Conservation (phyloP, 2,113 vertebrate species). For the Colius striatus region DNA sequence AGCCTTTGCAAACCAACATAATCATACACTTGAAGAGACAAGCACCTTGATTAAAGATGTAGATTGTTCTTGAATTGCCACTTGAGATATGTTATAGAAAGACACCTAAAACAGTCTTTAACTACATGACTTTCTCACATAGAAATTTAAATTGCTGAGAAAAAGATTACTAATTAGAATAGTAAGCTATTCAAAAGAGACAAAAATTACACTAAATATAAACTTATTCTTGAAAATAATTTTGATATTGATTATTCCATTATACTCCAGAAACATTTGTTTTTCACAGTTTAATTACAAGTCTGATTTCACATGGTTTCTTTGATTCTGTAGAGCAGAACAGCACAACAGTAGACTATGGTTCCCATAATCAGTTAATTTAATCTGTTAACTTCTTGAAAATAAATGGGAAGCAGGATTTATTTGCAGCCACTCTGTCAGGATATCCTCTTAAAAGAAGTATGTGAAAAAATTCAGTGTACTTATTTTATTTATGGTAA, state of each 20-base stretch:
- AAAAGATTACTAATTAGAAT: background rate
- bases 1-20: background rate
- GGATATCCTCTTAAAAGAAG: background rate
- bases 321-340: background rate
- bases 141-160: background rate
- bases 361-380: background rate
- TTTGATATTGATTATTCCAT: background rate
- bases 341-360: background rate
- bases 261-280: background rate
- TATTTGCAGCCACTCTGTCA: background rate
- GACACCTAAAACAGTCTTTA: background rate
- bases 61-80: background rate
- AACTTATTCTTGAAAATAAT: background rate
- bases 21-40: background rate
- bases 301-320: background rate
- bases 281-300: slow-evolving; percentile 21
- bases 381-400: background rate
- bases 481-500: background rate
- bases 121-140: background rate
- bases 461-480: background rate
- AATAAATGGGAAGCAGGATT: background rate
- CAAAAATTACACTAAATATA: background rate
- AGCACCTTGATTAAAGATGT: slow-evolving; percentile 5
- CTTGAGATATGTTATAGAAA: background rate
- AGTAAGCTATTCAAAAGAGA: background rate